Base-by-base conservation (phyloP, 2,113 vertebrate genomes). In the Scatophagus argus region DNA sequence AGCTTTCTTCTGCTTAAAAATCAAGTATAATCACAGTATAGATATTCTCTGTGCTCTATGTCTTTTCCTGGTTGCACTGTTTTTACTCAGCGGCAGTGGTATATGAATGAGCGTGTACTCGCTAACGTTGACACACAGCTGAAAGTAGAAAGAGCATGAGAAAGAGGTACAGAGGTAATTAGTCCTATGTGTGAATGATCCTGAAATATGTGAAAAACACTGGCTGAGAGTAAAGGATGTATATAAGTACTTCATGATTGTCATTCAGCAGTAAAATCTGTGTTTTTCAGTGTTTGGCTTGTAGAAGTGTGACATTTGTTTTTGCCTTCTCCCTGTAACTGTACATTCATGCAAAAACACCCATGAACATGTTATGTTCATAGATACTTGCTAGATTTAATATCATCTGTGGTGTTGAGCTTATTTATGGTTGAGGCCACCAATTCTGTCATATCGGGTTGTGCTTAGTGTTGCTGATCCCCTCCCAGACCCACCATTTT, bases 161-260 rank as follows among this genome's bases (percentile, higher is more conserved):
- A 70, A 63, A 67, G 78, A 84, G 77, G 55, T 79, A 83, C 49
- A 58, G 39, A 36, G 23, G 66, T 54, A 68, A 72, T 8, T 73
- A 62, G 58, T 77, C 21, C 9, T 72, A 62, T 52, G 41, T 74
- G 67, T 74, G 51, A 80, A 56, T 31, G 72, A 44, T 56, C 59
- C 38, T 81, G 67, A 55, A 79, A 77, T 52, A 73, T 38, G 43
- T 87, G 84, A 88, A 91, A 90, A 88, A 89, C 64, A 19, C 81
- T 66, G 62, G 21, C 14, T 70, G 8, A 66, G 36, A 70, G 29
- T 66, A 54, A 79, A 59, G 0, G 17, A 47, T 47, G 19, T n/a
- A 51, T 32, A 9, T 31, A 70, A 43, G 46, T 68, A 77, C 38
- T 36, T 47, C 25, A 64, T 88, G 93, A 94, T 94, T 94, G 93